Evolutionary conservation across 2,113 vertebrate species (phyloP), one percentile per base, ranked within the genome.

Genomic region (Gnathonemus longibarbis): DNA sequence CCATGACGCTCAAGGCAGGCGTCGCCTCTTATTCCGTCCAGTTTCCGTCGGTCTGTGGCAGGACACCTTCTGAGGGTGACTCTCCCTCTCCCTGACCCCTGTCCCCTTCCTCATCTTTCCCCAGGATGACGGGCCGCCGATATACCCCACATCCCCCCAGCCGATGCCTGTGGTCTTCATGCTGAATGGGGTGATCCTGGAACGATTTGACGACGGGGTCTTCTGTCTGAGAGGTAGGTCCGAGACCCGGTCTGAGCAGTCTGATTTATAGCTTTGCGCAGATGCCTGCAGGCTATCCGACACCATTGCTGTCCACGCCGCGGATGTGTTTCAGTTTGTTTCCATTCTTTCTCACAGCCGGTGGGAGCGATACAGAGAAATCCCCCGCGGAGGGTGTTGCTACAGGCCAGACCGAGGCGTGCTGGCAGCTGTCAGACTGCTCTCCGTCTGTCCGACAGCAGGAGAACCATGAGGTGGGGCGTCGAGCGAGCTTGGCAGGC

Each of bases 71-170:
- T 6, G 11, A 87, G 70, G 17, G 45, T 70, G n/a, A 52, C 35
- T 88, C 19, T 50, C 49, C 10, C 11, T 3, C 2, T 66, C 66
- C 46, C 3, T n/a, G n/a, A 27, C 62, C n/a, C 58, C n/a, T 27
- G 62, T 77, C 15, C 70, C 49, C 7, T 11, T 91, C 46, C 90
- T 45, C 89, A 84, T 48, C 90, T 88, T 91, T 86, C 85, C 89
- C n/a, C 92, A 99, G 98, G 98, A 99, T 91, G 98, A 99, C 48
- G 93, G 95, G 9, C 98, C 97, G 5, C 96, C 91, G 48, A 92
- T 99, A 45, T 99, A 99, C 89, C 97, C 98, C 0, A 98, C 98
- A 0, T 97, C 98, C 87, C 97, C 98, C 13, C 97, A 97, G 52
- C 94, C 98, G 0, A 77, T 97, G 39, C 98, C 98, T 21, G 92